Base-by-base conservation (phyloP, 2,888 invertebrate genomes). In the Pediacus dermestoides region DNA sequence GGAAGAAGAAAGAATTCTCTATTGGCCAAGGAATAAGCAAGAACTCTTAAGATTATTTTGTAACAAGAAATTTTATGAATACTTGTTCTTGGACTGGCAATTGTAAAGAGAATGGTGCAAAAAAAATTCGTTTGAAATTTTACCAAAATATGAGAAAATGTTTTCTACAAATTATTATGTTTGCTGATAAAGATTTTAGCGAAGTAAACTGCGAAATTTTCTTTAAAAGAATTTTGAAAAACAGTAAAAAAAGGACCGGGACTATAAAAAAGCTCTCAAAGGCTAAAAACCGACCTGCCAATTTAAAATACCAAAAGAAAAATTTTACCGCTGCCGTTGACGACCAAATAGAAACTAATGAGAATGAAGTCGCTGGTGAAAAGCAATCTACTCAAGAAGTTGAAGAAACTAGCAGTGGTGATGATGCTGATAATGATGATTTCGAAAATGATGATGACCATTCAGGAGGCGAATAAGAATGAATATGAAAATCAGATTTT, bases 241-340 rank as follows among this genome's bases (percentile, higher is more conserved):
- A 44, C 23, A 44, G 44, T 15, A 10, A 30, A 12, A 21, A 33
- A 27, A 38, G 43, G 12, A 16, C 18, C 2, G 16, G 15, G 22
- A 16, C 36, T 2, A 7, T 13, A 2, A 14, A 31, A 6, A 44
- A 26, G 12, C 11, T 22, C 10, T 44, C 44, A 0, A 44, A 18
- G 16, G 39, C 39, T 30, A 44, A 44, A 31, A 30, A 15, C 10
- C 16, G 44, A 13, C 44, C 44, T 4, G 37, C 37, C 12, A 39
- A 43, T 39, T 37, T 44, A 23, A 44, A 37, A 36, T 40, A 40
- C 16, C n/a, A n/a, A n/a, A n/a, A n/a, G n/a, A n/a, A n/a, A n/a
- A n/a, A n/a, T n/a, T n/a, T n/a, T n/a, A n/a, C n/a, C n/a, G n/a
- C n/a, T n/a, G n/a, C n/a, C n/a, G n/a, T n/a, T n/a, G n/a, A n/a